Conservation (phyloP, 1,140 invertebrate genomes). For the Brachionus calyciflorus region DNA sequence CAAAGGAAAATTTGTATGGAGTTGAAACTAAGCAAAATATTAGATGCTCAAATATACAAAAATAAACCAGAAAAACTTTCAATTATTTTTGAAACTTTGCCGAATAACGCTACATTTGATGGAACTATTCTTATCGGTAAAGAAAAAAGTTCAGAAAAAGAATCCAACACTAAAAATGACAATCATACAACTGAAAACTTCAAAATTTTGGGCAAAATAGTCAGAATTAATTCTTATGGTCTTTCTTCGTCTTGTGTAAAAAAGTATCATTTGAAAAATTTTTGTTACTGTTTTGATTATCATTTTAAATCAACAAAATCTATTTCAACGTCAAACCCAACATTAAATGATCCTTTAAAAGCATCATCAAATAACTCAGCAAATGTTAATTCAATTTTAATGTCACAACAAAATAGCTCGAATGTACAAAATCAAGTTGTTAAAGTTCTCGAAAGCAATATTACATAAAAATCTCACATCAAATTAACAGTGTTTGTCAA, state of each 20-base stretch:
- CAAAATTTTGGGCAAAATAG: slow-evolving; percentile 1
- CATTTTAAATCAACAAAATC: no score
- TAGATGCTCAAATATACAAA: slow-evolving; percentile 13
- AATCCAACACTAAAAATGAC: not conserved
- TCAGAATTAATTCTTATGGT: slow-evolving; percentile 14
- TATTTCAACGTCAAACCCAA: no score
- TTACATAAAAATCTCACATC: no score
- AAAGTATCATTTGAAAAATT: slow-evolving; percentile 36
- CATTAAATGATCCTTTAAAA: no score
- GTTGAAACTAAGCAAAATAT: not conserved
- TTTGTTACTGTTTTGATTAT: slow-evolving; percentile 23
- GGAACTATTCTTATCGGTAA: not conserved
- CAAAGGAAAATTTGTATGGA: slow-evolving; percentile 10
- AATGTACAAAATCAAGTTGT: no score
- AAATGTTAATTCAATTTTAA: no score
- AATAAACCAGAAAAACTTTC: not conserved
- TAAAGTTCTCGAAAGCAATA: no score
- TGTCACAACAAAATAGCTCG: no score
- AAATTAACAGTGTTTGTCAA: no score
- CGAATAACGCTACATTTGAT: slow-evolving; percentile 28
- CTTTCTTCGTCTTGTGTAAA: not conserved
- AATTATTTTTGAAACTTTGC: slow-evolving; percentile 36
- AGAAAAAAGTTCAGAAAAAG: no score
- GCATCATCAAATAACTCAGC: no score
- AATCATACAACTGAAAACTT: not conserved